Percentiles rank a stretch among this genome's conserved stretches.
Conservation (phyloP, 2,797 vertebrate genomes). For the Discoglossus pictus region DNA sequence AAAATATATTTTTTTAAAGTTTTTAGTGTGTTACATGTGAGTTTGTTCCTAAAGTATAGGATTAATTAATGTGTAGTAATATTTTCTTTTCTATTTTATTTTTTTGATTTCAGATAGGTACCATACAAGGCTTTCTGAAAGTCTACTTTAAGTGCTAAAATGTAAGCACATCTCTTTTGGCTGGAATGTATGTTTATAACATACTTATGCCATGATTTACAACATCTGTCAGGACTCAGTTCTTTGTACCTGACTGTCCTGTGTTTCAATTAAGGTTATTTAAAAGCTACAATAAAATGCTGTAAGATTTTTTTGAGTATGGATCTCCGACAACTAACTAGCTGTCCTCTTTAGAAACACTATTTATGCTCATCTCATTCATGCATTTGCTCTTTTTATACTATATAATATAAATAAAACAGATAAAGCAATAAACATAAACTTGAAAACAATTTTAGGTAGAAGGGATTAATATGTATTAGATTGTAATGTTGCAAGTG, state of each 20-base stretch:
- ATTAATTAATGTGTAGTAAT: too few species aligned
- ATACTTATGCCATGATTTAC: not conserved
- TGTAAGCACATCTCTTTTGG: conserved; percentile 2
- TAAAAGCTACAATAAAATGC: not conserved
- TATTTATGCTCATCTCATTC: conserved; percentile 4
- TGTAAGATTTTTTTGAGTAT: not conserved
- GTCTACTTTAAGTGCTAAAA: not conserved
- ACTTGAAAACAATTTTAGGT: too few species aligned
- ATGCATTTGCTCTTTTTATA: not conserved
- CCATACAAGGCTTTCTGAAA: not conserved
- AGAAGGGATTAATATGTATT: not conserved
- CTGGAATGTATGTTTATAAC: not conserved
- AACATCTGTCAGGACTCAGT: not conserved
- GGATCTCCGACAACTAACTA: not conserved
- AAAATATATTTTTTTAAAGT: too few species aligned
- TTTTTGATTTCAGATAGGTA: too few species aligned
- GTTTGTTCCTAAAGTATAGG: too few species aligned
- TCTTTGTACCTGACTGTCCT: not conserved
- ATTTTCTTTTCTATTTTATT: too few species aligned
- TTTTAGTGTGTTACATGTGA: too few species aligned
- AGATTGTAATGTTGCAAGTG: conserved; percentile 18
- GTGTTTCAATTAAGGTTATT: not conserved
- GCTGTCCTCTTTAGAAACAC: not conserved
- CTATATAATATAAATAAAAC: too few species aligned
- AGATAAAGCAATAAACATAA: too few species aligned